Percentiles rank a stretch among this genome's conserved stretches.
Conservation (phyloP, 2,797 vertebrate genomes). For the Xenops minutus region DNA sequence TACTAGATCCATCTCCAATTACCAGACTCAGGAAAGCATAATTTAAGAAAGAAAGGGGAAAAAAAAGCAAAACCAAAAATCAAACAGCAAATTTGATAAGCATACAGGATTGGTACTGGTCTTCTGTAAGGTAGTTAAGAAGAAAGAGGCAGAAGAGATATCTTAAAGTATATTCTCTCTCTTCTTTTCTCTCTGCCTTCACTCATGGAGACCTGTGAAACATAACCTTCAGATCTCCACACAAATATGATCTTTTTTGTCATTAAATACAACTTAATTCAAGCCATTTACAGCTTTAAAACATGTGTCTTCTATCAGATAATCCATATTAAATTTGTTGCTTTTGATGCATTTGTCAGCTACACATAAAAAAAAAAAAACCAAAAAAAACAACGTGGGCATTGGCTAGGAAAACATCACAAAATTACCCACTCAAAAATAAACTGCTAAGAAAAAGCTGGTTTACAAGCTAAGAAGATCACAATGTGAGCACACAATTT, state of each 20-base stretch:
- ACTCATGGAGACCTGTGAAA: background rate
- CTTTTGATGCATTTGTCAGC: constrained; percentile 29
- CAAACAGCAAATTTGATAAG: background rate
- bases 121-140: background rate
- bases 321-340: constrained; percentile 10
- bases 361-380: background rate
- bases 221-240: background rate
- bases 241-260: background rate
- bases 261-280: background rate
- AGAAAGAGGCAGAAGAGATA: background rate
- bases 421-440: constrained; percentile 40
- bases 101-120: fast-evolving
- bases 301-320: background rate
- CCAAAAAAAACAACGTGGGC: background rate
- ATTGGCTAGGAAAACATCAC: constrained; percentile 9
- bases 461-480: constrained; percentile 76
- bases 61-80: background rate
- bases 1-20: background rate
- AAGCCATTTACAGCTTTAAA: background rate
- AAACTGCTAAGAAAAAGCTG: constrained; percentile 63
- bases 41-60: fast-evolving
- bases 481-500: constrained; percentile 63
- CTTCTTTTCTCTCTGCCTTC: background rate
- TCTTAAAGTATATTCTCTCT: background rate
- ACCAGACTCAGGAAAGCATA: background rate